Evolutionary conservation across 2,888 invertebrate species (phyloP).

Genomic region (Eumerus sabulonum): DNA sequence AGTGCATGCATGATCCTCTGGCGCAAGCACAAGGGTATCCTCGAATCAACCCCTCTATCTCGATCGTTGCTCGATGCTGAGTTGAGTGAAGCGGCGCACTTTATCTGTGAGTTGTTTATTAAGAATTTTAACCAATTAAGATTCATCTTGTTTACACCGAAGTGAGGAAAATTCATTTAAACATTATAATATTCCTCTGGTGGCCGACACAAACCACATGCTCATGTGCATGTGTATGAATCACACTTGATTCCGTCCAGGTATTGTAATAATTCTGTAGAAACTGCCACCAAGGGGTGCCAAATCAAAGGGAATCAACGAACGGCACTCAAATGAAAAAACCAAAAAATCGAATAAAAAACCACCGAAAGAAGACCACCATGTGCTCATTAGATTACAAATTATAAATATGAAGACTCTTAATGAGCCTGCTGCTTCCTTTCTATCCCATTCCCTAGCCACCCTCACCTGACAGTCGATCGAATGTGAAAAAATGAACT

Average conservation of each 20-base stretch:
- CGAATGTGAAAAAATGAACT: conserved; percentile 35
- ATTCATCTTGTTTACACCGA: conserved; percentile 69
- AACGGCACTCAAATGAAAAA: conserved; percentile 28
- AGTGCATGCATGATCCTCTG: too few relatives aligned
- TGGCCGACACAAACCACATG: conserved; percentile 79
- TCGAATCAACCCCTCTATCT: conserved; percentile 37
- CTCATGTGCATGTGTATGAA: conserved; percentile 61
- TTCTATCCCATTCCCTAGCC: not conserved
- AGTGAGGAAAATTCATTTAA: conserved; percentile 75
- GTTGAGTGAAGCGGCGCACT: conserved; percentile 60
- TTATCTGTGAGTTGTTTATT: conserved; percentile 55
- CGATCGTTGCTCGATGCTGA: not conserved
- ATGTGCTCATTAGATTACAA: conserved; percentile 58
- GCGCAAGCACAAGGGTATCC: not conserved
- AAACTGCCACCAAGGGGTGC: conserved; percentile 51
- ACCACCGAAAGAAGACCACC: conserved; percentile 42
- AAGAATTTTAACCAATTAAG: conserved; percentile 63
- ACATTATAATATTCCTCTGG: conserved; percentile 77
- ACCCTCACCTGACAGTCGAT: conserved; percentile 12
- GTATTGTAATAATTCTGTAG: conserved; percentile 21
- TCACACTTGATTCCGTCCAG: conserved; percentile 3
- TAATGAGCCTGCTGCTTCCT: conserved; percentile 35
- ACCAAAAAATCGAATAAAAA: conserved; percentile 55
- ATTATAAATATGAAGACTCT: conserved; percentile 62
- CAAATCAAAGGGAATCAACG: conserved; percentile 58